phyloP scores from a whole-genome alignment of 1,140 invertebrate genomes.

The Neodiprion lecontei region DNA sequence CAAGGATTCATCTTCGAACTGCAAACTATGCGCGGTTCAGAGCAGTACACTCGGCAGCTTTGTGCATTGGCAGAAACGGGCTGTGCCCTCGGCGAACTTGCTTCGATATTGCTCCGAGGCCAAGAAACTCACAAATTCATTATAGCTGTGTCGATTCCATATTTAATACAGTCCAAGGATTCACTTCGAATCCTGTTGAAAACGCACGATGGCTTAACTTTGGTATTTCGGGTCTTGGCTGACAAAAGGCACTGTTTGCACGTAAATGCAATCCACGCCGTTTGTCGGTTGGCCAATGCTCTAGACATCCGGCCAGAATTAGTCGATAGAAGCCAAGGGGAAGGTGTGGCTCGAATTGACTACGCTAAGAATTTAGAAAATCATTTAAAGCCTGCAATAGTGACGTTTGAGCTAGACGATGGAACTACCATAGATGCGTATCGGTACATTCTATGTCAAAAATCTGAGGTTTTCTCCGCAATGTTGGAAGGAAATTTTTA shows the following conservation, averaged over 20 bases:
- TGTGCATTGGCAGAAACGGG: constrained; percentile 44
- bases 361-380: constrained; percentile 27
- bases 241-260: constrained; percentile 41
- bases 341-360: not conserved
- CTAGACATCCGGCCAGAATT: constrained; percentile 42
- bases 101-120: constrained; percentile 43
- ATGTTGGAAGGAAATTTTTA: constrained; percentile 72
- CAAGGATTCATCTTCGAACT: constrained; percentile 55
- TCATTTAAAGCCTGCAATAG: constrained; percentile 42
- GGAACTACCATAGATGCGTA: constrained; percentile 66
- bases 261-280: constrained; percentile 49
- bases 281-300: constrained; percentile 45
- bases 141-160: constrained; percentile 55
- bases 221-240: constrained; percentile 47
- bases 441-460: constrained; percentile 66
- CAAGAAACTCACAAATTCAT: constrained; percentile 43
- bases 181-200: constrained; percentile 41
- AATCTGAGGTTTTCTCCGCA: constrained; percentile 70
- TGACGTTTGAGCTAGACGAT: constrained; percentile 72
- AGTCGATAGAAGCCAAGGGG: constrained; percentile 24
- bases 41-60: constrained; percentile 41
- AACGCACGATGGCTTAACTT: constrained; percentile 43
- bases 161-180: constrained; percentile 45
- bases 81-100: constrained; percentile 48
- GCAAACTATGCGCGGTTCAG: constrained; percentile 41